A percentile compares a stretch with the other conserved stretches of the same genome.
These are phyloP conservation scores for Hormaphis cornu DNA, from an alignment of 1,140 invertebrate genomes.

Conservation along the genomic window DNA sequence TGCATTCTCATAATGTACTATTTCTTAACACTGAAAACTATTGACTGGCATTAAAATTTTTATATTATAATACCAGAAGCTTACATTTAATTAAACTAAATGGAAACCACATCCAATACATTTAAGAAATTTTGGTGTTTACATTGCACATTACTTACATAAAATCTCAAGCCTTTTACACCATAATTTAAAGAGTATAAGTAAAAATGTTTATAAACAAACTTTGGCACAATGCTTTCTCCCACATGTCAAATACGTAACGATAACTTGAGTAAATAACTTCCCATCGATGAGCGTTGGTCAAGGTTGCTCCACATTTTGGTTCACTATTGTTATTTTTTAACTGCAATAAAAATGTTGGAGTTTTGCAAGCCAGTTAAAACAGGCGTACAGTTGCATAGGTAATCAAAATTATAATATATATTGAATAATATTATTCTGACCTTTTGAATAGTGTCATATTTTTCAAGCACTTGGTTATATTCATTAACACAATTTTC, in stretches of 20 bases:
- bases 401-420: neutral
- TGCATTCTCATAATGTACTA: no score
- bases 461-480: slow-evolving; percentile 11
- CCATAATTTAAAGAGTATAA: no score
- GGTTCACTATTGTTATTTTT: slow-evolving; percentile 25
- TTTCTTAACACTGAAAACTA: no score
- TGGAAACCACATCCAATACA: no score
- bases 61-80: no score
- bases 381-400: no score
- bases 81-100: no score
- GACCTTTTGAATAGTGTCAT: slow-evolving; percentile 30
- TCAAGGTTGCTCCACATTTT: slow-evolving; percentile 35
- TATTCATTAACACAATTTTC: slow-evolving; percentile 33
- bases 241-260: slow-evolving; percentile 36
- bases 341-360: neutral
- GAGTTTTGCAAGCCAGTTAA: neutral
- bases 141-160: no score
- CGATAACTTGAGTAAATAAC: slow-evolving; percentile 35
- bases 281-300: slow-evolving; percentile 36
- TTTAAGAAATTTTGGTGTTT: no score
- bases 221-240: slow-evolving; percentile 36
- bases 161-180: no score
- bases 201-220: slow-evolving; percentile 16
- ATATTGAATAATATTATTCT: no score
- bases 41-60: no score